Conservation (phyloP, 2,113 vertebrate genomes). For the Oenanthe melanoleuca region DNA sequence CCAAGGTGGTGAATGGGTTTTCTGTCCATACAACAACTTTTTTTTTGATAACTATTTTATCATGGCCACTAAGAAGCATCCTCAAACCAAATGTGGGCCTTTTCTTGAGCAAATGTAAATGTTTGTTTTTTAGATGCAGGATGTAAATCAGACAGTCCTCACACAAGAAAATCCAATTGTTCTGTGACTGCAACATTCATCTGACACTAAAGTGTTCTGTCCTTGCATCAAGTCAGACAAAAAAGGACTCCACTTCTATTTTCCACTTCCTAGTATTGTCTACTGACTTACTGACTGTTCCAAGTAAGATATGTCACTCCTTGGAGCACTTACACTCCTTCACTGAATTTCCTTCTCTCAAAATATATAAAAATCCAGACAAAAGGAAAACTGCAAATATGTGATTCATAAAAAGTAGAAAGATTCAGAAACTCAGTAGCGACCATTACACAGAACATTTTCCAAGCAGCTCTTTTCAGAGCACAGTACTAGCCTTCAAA, state of each 20-base stretch:
- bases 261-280: slow-evolving; percentile 18
- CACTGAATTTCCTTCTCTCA: neutral
- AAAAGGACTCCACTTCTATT: neutral
- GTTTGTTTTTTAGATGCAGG: slow-evolving; percentile 16
- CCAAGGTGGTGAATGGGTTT: neutral
- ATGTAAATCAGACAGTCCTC: slow-evolving; percentile 24
- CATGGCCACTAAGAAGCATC: neutral
- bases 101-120: neutral
- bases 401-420: neutral
- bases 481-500: neutral
- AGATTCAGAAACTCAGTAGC: neutral
- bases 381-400: neutral
- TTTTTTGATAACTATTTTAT: neutral
- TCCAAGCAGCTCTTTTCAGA: neutral
- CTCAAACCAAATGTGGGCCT: neutral
- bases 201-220: neutral
- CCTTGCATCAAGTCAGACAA: neutral
- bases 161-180: neutral
- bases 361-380: neutral
- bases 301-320: neutral
- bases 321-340: neutral
- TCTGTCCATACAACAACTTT: neutral
- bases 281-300: neutral
- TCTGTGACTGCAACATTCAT: neutral
- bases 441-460: neutral